Percentiles rank a stretch among this genome's conserved stretches.
These are phyloP conservation scores for Antechinus stuartii DNA, from an alignment of 2,113 vertebrate genomes.

Conservation along the genomic window DNA sequence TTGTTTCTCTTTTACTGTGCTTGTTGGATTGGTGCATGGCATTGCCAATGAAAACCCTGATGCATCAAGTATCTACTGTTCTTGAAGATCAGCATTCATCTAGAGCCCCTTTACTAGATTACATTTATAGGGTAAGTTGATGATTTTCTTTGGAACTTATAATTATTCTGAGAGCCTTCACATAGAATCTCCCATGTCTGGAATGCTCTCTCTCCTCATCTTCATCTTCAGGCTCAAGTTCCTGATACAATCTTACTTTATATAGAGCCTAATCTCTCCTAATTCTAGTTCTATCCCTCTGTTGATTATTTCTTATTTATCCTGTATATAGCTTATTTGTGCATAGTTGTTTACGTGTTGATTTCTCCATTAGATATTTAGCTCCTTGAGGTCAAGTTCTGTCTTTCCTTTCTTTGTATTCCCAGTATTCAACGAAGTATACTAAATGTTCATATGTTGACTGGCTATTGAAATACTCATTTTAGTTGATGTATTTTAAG, in stretches of 20 bases:
- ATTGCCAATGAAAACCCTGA: constrained; percentile 90
- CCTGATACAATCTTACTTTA: not conserved
- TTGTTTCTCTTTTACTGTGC: constrained; percentile 96
- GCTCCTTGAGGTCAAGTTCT: not conserved
- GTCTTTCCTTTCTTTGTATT: not conserved
- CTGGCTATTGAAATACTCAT: not conserved
- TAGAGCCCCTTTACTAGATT: constrained; percentile 93
- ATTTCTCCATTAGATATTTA: not conserved
- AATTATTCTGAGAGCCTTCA: not conserved
- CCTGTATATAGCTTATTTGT: not conserved
- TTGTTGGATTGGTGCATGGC: constrained; percentile 99
- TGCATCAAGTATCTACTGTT: constrained; percentile 91
- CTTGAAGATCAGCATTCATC: constrained; percentile 88
- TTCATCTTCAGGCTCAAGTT: not conserved
- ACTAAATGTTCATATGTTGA: not conserved
- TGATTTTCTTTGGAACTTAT: not conserved
- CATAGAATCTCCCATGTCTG: not conserved
- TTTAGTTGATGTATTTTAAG: not conserved
- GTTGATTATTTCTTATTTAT: not conserved
- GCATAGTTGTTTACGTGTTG: not conserved
- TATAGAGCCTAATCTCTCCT: not conserved
- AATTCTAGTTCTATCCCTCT: not conserved
- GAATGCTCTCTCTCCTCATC: not conserved
- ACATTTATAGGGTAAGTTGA: constrained; percentile 95
- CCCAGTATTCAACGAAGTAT: not conserved